A percentile compares a stretch with the other conserved stretches of the same genome.
Evolutionary conservation across 2,888 invertebrate genomes (phyloP).

Genomic region (Cynaeus angustus): DNA sequence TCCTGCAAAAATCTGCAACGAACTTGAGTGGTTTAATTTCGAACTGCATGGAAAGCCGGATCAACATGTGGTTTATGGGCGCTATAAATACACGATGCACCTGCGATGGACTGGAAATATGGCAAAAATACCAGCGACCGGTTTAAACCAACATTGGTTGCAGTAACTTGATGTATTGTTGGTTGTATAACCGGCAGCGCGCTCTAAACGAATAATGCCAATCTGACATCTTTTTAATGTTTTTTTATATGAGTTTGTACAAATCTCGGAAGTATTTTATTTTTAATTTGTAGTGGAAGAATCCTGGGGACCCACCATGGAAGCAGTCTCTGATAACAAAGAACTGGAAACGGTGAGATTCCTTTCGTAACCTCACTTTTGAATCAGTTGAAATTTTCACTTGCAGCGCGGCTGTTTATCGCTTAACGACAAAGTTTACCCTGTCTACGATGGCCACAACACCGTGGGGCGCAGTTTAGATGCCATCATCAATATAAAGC

Average conservation of each 20-base stretch:
- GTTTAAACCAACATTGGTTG: neutral
- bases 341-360: constrained; percentile 19
- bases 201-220: neutral
- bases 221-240: neutral
- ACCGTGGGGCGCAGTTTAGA: constrained; percentile 65
- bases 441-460: constrained; percentile 64
- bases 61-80: constrained; percentile 43
- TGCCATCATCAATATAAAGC: constrained; percentile 65
- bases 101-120: constrained; percentile 25
- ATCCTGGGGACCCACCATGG: neutral
- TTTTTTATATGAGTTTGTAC: neutral
- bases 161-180: neutral
- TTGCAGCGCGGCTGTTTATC: constrained; percentile 59
- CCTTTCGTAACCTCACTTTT: constrained; percentile 4
- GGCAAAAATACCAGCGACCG: constrained; percentile 7
- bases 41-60: constrained; percentile 19
- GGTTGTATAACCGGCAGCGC: constrained; percentile 5
- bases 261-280: neutral
- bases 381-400: constrained; percentile 10
- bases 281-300: neutral
- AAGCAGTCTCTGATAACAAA: neutral
- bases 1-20: constrained; percentile 42
- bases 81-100: constrained; percentile 46
- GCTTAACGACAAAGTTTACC: constrained; percentile 55
- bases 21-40: constrained; percentile 35